Percentiles rank a stretch among this genome's conserved stretches.
Evolutionary conservation across 2,888 invertebrate species (phyloP).

Genomic region (Mactromeris polynyma): DNA sequence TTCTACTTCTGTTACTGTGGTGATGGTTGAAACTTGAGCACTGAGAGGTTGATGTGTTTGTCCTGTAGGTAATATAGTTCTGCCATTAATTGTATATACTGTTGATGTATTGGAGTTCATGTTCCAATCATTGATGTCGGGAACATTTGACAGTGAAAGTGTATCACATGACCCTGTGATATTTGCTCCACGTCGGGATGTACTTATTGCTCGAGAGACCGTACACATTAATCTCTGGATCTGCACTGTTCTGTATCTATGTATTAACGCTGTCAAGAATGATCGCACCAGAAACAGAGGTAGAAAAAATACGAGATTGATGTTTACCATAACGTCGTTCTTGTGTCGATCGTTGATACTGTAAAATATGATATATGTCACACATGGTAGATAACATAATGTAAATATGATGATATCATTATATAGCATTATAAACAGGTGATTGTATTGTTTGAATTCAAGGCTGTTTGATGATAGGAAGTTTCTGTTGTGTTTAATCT

Average conservation of each 20-base stretch:
- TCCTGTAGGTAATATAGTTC: not conserved
- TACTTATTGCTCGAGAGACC: slow-evolving; percentile 35
- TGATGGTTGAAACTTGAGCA: slow-evolving; percentile 29
- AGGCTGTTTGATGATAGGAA: slow-evolving; percentile 63
- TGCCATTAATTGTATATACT: not conserved
- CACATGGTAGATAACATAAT: slow-evolving; percentile 76
- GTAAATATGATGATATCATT: slow-evolving; percentile 74
- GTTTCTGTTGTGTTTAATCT: slow-evolving; percentile 51
- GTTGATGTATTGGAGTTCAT: not conserved
- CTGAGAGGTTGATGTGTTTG: slow-evolving; percentile 20
- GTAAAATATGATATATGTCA: slow-evolving; percentile 71
- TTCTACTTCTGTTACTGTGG: slow-evolving; percentile 30
- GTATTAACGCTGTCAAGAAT: slow-evolving; percentile 75
- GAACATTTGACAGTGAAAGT: not conserved
- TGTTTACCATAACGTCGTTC: slow-evolving; percentile 47
- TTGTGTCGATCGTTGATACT: slow-evolving; percentile 64
- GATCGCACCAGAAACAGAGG: slow-evolving; percentile 77
- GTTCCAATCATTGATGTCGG: not conserved
- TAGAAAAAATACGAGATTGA: slow-evolving; percentile 73
- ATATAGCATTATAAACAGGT: slow-evolving; percentile 70
- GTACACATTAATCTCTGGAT: slow-evolving; percentile 68
- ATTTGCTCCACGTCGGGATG: not conserved
- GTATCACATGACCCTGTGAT: not conserved
- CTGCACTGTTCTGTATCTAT: slow-evolving; percentile 74
- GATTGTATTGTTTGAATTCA: slow-evolving; percentile 72